Evolutionary conservation across 2,797 vertebrate species (phyloP).

Genomic region (Enteromius mattozi): DNA sequence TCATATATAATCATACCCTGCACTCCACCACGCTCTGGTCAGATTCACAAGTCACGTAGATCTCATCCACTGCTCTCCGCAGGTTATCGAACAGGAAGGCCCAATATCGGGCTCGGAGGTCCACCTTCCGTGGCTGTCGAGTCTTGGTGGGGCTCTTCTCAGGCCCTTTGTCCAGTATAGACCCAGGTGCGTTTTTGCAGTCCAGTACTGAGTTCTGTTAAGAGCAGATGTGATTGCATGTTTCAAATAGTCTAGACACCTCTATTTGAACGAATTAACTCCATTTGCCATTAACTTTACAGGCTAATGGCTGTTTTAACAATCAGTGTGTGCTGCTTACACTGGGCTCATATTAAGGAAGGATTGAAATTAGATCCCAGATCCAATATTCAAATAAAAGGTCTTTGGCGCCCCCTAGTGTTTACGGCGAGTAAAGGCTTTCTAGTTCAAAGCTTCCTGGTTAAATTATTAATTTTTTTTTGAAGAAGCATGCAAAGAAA

Average conservation of each 20-base stretch:
- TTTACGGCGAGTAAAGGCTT: not conserved
- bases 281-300: not conserved
- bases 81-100: conserved; percentile 98
- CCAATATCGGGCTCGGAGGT: conserved; percentile 95
- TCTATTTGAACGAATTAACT: not conserved
- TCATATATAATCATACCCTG: conserved; percentile 82
- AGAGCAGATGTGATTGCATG: conserved; percentile 47
- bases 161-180: conserved; percentile 85
- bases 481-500: not conserved
- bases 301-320: not conserved
- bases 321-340: not conserved
- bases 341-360: not conserved
- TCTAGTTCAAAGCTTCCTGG: not conserved
- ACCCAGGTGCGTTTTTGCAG: conserved; percentile 79
- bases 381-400: conserved; percentile 11
- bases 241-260: not conserved
- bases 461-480: not conserved
- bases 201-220: conserved; percentile 82
- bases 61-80: conserved; percentile 94
- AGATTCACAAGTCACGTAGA: conserved; percentile 97
- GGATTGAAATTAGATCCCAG: not conserved
- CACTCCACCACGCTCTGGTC: conserved; percentile 99
- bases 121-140: conserved; percentile 92
- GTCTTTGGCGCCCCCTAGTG: conserved; percentile 70
- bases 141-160: conserved; percentile 96